Percentiles rank a stretch among this genome's conserved stretches.
phyloP scores from a whole-genome alignment of 2,113 vertebrate genomes.

The Heterocephalus glaber region DNA sequence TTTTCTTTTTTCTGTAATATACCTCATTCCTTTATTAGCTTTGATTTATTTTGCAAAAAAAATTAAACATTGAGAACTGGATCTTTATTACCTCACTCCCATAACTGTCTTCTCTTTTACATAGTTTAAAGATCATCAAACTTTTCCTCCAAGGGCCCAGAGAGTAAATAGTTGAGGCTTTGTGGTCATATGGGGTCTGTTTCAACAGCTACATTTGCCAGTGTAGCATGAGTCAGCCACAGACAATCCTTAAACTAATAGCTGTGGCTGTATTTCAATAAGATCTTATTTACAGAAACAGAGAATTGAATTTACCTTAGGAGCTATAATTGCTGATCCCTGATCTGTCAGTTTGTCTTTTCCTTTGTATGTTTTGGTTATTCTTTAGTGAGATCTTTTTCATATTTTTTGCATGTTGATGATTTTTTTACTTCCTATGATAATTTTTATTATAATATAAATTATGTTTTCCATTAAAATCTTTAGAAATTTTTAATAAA shows the following conservation, averaged over 20 bases:
- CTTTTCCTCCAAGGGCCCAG: background rate
- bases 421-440: background rate
- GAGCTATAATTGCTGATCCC: background rate
- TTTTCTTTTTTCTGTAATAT: background rate
- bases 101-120: background rate
- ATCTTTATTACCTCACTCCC: background rate
- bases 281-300: background rate
- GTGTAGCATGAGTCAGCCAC: background rate
- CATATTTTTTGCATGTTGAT: background rate
- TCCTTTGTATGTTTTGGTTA: background rate
- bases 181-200: background rate
- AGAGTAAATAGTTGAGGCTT: background rate
- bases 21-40: background rate
- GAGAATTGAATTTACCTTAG: background rate
- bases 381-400: background rate
- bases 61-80: background rate
- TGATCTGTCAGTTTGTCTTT: background rate
- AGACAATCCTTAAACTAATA: background rate
- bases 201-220: background rate
- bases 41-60: background rate
- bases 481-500: background rate
- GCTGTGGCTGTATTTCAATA: background rate
- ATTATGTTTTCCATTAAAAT: background rate
- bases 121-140: background rate
- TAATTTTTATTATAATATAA: background rate